These are phyloP conservation scores for Pachycephus smyrnensis DNA, from an alignment of 2,888 invertebrate species.

Conservation along the genomic window DNA sequence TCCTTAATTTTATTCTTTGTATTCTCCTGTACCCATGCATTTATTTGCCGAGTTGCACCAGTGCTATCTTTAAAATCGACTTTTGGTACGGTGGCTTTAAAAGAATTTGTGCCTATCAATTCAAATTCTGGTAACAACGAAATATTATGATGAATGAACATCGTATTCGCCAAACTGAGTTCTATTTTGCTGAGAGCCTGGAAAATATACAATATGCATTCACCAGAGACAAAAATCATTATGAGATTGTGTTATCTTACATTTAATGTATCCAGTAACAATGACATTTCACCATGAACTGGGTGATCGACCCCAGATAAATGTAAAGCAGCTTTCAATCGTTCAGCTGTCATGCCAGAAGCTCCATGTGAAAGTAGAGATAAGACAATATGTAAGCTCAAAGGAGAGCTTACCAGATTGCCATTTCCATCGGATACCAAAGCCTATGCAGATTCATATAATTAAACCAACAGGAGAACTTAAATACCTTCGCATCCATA, in stretches of 20 bases:
- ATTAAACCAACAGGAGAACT: no score
- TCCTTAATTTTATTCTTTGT: conserved; percentile 70
- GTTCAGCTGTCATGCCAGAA: conserved; percentile 30
- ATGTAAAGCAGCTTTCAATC: conserved; percentile 25
- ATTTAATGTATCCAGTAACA: conserved; percentile 8
- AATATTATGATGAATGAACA: conserved; percentile 54
- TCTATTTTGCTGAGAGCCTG: conserved; percentile 12
- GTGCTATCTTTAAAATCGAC: conserved; percentile 52
- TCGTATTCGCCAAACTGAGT: conserved; percentile 56
- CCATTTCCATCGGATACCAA: conserved; percentile 23
- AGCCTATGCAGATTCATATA: conserved; percentile 32
- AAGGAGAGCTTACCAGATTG: conserved; percentile 34
- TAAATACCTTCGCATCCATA: conserved; percentile 5
- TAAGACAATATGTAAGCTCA: conserved; percentile 42
- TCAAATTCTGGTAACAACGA: conserved; percentile 42
- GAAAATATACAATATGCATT: background rate
- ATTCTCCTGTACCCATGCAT: conserved; percentile 69
- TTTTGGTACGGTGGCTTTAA: conserved; percentile 47
- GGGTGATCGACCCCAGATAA: conserved; percentile 17
- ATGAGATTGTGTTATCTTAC: background rate
- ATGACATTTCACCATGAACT: conserved; percentile 4
- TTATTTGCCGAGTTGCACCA: conserved; percentile 66
- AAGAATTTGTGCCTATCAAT: conserved; percentile 43
- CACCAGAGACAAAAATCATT: no score
- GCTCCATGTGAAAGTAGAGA: conserved; percentile 25